Base-by-base conservation (phyloP, 2,113 vertebrate genomes). In the Corvus moneduloides region DNA sequence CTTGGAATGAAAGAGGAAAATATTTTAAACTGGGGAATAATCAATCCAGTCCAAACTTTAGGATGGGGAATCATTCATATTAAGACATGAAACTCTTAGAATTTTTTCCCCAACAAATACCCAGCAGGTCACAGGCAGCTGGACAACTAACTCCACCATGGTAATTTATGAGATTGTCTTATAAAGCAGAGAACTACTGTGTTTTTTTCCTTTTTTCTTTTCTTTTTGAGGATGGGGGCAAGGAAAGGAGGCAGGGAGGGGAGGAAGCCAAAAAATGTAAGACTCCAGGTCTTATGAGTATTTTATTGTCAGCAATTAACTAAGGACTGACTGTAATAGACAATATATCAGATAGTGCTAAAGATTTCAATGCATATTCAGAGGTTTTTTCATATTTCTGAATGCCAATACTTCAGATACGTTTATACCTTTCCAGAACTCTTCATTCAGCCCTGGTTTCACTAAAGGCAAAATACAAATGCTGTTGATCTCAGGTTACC, bases 1-100 rank as follows among this genome's bases (percentile, higher is more conserved):
- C 66, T 64, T 87, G 54, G 69, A 89, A 85, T 82, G 9, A 66
- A 93, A 84, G 32, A 73, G 51, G 64, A 80, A 89, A 87, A 94
- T 69, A 84, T 72, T 94, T 94, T 54, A 82, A 92, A 91, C 41
- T 27, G 28, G 58, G 78, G 89, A 93, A 78, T 93, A 58, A 87
- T 84, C 58, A 94, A 39, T 69, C 71, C 30, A 51, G 67, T 82
- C 67, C 67, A 89, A 85, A 75, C 39, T 61, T 87, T 55, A 86
- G 90, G 87, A 87, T 73, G 84, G 77, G 89, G 66, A 93, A 91
- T 87, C 54, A 87, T 55, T 95, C 41, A 89, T 66, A 84, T 61
- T 39, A 76, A 84, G 84, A 84, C 69, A 61, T 49, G 26, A 91
- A 95, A 69, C n/a, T 64, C 62, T 48, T 41, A 30, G 41, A 72